Base-by-base conservation (phyloP, 2,888 invertebrate species). In the Synergus laeviventris region DNA sequence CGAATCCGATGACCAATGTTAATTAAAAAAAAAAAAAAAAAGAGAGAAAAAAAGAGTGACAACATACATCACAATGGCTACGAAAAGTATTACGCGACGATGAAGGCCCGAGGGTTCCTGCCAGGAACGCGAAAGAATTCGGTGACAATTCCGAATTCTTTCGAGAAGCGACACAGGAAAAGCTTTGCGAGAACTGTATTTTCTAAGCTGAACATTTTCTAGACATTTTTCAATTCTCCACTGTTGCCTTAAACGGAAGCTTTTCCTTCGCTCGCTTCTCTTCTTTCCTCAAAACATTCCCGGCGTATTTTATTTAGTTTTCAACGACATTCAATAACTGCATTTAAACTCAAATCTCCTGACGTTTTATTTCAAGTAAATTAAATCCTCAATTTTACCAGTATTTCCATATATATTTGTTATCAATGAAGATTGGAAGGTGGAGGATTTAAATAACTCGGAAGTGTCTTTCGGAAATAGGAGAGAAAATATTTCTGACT, bases 71-170 rank as follows among this genome's bases (percentile, higher is more conserved):
- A 80, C 77, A 62, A 80, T 74, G 78, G 78, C 75, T 78, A 78
- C 74, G 75, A 74, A 76, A 78, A 81, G 81, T 79, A 81, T 81
- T 79, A 78, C 39, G 60, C 66, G 66, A 75, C 75, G 75, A 66
- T 54, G 42, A 61, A 74, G 42, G 74, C 74, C 74, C 60, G 45
- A 74, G 38, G 64, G 76, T 77, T 75, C 62, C 73, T 74, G 56
- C 12, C 21, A 74, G 70, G 74, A 78, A 75, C 75, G 77, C 76
- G 80, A 78, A 49, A 70, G 70, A 70, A 70, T 45, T 70, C 31
- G 49, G 38, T 62, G 70, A 70, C 24, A 21, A 49, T 70, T 45
- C 31, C 49, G 49, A 70, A n/a, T 70, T 70, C 49, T 70, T 49
- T 70, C 70, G n/a, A 70, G 49, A 70, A 70, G 31, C 49, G 49